phyloP scores from a whole-genome alignment of 2,113 vertebrate genomes.

The Lepus timidus region DNA sequence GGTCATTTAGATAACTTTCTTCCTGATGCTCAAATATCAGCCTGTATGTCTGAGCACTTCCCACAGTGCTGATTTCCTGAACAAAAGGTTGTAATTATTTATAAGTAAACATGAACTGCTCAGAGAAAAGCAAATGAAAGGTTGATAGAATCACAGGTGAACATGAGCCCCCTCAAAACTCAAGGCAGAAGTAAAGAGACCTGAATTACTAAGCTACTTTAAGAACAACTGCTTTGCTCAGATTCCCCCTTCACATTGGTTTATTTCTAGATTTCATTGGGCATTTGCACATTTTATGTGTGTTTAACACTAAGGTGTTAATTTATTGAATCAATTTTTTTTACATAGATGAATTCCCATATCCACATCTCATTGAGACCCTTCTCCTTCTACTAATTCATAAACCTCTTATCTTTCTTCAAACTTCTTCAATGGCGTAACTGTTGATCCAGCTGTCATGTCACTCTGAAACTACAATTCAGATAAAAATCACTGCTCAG shows the following conservation, averaged over 20 bases:
- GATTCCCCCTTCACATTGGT: conserved; percentile 9
- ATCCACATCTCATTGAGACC: not conserved
- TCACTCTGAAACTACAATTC: not conserved
- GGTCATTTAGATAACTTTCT: conserved; percentile 17
- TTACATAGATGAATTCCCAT: not conserved
- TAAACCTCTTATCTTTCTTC: not conserved
- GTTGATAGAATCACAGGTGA: not conserved
- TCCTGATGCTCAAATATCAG: not conserved
- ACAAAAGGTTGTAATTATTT: conserved; percentile 39
- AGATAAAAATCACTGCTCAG: not conserved
- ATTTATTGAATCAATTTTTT: not conserved
- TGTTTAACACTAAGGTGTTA: conserved; percentile 9
- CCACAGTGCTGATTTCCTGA: not conserved
- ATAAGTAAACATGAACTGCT: conserved; percentile 28
- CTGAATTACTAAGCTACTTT: not conserved
- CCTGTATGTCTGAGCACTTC: not conserved
- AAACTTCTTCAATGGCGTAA: not conserved
- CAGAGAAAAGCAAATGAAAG: conserved; percentile 35
- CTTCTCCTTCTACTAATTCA: not conserved
- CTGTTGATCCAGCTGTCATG: not conserved
- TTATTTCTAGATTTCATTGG: conserved; percentile 23
- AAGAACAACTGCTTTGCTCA: conserved; percentile 30
- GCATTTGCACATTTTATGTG: not conserved
- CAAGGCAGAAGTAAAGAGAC: not conserved
- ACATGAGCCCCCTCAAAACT: not conserved